Conservation (phyloP, 2,888 invertebrate species). For the Aelia acuminata region DNA sequence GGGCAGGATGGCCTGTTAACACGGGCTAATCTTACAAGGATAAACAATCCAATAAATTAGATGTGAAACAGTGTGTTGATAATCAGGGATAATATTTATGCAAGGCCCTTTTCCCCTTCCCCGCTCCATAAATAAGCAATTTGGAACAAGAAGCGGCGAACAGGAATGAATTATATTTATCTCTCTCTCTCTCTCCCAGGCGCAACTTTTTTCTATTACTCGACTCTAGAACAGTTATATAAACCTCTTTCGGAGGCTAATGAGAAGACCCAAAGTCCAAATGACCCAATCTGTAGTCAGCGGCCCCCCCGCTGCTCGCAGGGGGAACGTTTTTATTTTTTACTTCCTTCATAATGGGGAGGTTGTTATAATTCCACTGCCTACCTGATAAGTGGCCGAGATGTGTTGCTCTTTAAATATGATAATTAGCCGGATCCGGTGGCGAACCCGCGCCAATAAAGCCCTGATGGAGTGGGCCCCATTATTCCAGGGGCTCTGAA, state of each 20-base stretch:
- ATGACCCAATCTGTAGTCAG: conserved; percentile 55
- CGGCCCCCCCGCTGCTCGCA: background rate
- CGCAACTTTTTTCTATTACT: conserved; percentile 50
- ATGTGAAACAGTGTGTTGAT: background rate
- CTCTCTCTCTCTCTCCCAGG: background rate
- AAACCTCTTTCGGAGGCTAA: conserved; percentile 43
- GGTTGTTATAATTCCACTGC: background rate
- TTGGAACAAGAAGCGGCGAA: conserved; percentile 43
- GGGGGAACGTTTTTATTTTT: background rate
- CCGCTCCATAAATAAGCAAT: conserved; percentile 38
- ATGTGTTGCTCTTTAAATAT: conserved; percentile 7
- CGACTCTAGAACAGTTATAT: conserved; percentile 44
- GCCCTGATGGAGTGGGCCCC: conserved; percentile 21
- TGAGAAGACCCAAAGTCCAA: conserved; percentile 46
- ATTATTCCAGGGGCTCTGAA: background rate
- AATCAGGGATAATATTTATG: conserved; percentile 53
- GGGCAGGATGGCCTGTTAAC: conserved; percentile 29
- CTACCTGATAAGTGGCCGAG: conserved; percentile 51
- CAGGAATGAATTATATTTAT: conserved; percentile 31
- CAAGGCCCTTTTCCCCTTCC: background rate
- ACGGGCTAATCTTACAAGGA: conserved; percentile 12
- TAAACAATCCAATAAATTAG: conserved; percentile 52
- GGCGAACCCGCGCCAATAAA: conserved; percentile 49
- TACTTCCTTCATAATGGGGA: conserved; percentile 17
- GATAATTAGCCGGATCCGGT: background rate